Conservation (phyloP, 2,797 vertebrate species). For the Eulemur rubriventer region DNA sequence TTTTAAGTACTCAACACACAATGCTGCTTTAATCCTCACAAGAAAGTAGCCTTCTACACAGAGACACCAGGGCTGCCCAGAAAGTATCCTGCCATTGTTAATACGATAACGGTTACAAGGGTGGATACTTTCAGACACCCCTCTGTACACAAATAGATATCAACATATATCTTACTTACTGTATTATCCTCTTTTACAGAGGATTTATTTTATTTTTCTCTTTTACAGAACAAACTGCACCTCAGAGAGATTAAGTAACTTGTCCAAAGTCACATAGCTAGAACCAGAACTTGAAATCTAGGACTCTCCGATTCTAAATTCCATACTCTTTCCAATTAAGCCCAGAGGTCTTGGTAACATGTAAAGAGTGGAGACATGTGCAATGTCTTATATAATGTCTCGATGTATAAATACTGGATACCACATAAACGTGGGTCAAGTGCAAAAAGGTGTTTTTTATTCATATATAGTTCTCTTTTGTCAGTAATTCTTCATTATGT, state of each 20-base stretch:
- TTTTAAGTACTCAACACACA: background rate
- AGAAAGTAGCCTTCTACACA: background rate
- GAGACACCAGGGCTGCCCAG: too few species aligned
- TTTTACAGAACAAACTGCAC: background rate
- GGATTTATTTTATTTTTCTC: background rate
- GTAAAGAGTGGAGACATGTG: background rate
- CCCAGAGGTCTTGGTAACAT: background rate
- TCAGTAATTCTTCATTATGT: background rate
- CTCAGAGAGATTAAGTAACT: background rate
- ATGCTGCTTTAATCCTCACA: background rate
- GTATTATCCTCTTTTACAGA: background rate
- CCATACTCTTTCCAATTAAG: background rate
- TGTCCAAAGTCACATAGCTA: background rate
- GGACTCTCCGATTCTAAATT: background rate
- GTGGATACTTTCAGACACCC: too few species aligned
- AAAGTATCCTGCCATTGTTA: too few species aligned
- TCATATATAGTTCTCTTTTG: background rate
- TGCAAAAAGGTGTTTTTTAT: background rate
- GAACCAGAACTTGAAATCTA: conserved; percentile 14
- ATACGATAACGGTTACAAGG: too few species aligned
- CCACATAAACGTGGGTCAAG: background rate
- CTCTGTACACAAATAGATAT: background rate
- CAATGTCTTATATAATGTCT: background rate
- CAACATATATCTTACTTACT: background rate
- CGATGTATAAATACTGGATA: background rate